Base-by-base conservation (phyloP, 2,888 invertebrate genomes). In the Ophion ventricosus region DNA sequence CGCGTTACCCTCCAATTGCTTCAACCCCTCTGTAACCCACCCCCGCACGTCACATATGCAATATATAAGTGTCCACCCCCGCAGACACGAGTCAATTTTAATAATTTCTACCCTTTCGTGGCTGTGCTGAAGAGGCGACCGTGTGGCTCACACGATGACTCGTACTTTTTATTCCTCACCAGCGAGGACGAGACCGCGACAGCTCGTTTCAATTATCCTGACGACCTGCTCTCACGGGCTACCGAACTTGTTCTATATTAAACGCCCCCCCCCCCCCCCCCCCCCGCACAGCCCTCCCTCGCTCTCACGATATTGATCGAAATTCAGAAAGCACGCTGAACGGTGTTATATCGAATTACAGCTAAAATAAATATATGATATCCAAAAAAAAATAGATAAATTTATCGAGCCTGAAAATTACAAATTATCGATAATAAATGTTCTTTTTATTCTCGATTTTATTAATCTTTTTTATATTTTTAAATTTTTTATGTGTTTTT, bases 81-180 rank as follows among this genome's bases (percentile, higher is more conserved):
- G 87, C 76, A 86, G 84, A 84, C 84, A 78, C 81, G 72, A 88
- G 90, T 91, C 90, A 89, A 91, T 90, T 91, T 91, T 90, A 91
- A 90, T 91, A 90, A 90, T 89, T 89, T 87, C 83, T 82, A 81
- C 74, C 72, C 73, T 64, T 69, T 77, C 57, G 79, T 63, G 20
- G 49, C 40, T 77, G 64, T 84, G 75, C 70, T 79, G 73, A 25
- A 49, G 49, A 57, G 72, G 54, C 63, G 73, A 78, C 86, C 76
- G 78, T 73, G 78, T 78, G 82, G 80, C 74, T 82, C 76, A 59
- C 43, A 76, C 88, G 87, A 91, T 91, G 91, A 91, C 91, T 90
- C 82, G 91, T 86, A 83, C 80, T 85, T 80, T 88, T 90, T 91
- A 66, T 57, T 67, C 88, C 88, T 81, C 87, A 72, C 80, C 84